phyloP scores from a whole-genome alignment of 2,888 invertebrate species.

The Melanchra persicariae region DNA sequence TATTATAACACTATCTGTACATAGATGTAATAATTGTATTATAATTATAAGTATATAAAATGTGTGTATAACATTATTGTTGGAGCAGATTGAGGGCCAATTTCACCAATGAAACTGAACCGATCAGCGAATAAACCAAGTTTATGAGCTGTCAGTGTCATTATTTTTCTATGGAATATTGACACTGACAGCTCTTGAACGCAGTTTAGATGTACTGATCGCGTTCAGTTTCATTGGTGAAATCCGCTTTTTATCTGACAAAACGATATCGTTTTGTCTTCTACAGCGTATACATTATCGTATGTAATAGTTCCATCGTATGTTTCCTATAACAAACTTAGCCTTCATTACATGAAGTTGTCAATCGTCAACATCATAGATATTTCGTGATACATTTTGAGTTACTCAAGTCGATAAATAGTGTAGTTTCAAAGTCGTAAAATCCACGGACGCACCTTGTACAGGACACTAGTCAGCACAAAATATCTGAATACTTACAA shows the following conservation, averaged over 20 bases:
- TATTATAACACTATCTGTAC: conserved; percentile 43
- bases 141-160: too few species aligned
- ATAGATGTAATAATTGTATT: conserved; percentile 38
- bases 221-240: too few species aligned
- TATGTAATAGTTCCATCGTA: conserved; percentile 18
- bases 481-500: conserved; percentile 86
- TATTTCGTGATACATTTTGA: not conserved
- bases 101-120: too few species aligned
- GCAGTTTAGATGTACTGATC: too few species aligned
- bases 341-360: conserved; percentile 15
- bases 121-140: too few species aligned
- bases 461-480: conserved; percentile 80
- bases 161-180: too few species aligned
- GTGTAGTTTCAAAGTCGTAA: conserved; percentile 37
- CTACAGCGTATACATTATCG: conserved; percentile 50
- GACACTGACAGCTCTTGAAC: too few species aligned
- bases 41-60: conserved; percentile 54
- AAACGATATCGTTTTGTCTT: conserved; percentile 17
- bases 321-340: conserved; percentile 1
- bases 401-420: conserved; percentile 35
- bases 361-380: conserved; percentile 1
- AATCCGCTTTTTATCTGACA: too few species aligned
- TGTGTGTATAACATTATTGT: conserved; percentile 46
- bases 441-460: conserved; percentile 66
- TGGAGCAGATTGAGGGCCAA: conserved; percentile 36